Evolutionary conservation across 2,888 invertebrate species (phyloP), one percentile per base, ranked within the genome.

Genomic region (Ceraclea dissimilis): DNA sequence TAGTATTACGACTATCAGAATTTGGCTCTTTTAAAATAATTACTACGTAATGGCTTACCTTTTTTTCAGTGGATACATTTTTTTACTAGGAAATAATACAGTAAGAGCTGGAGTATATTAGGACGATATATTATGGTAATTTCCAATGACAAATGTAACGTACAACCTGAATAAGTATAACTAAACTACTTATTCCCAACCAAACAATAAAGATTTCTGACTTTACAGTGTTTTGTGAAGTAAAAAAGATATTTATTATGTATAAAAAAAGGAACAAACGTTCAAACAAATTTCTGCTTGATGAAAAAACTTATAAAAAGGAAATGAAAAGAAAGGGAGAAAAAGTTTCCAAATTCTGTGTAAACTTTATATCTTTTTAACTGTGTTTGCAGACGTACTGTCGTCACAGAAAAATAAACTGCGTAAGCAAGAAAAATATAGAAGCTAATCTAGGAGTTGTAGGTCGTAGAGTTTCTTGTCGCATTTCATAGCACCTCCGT

Each of bases 381-480:
- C 26, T 26, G 26, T 26, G 10, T 26, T 26, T 26, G 26, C 26
- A 26, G 26, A 26, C 26, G 26, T 26, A 26, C 10, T 26, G 26
- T 26, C 26, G 10, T 6, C 26, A 26, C 10, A 26, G 10, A 26
- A 26, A 26, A 26, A 26, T 26, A 26, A 26, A 26, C 26, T 26
- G 4, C 26, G 26, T 26, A 26, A 10, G 26, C 26, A 26, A 26
- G 26, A 26, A 26, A 26, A 4, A 26, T 26, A 26, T 26, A 26
- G 26, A 26, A 26, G 26, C 26, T 26, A 26, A 26, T 26, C 26
- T 26, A 26, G 26, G 5, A 26, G 26, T 26, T 60, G 55, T 60
- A 60, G 60, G 60, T 60, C 60, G 58, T 55, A 43, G 4, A 6
- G 51, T 60, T 49, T 55, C 58, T 60, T 58, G 60, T 58, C 58